These are phyloP conservation scores for Zoanthus solanderi DNA, from an alignment of 92 coral and sea anemone species.

Conservation along the genomic window DNA sequence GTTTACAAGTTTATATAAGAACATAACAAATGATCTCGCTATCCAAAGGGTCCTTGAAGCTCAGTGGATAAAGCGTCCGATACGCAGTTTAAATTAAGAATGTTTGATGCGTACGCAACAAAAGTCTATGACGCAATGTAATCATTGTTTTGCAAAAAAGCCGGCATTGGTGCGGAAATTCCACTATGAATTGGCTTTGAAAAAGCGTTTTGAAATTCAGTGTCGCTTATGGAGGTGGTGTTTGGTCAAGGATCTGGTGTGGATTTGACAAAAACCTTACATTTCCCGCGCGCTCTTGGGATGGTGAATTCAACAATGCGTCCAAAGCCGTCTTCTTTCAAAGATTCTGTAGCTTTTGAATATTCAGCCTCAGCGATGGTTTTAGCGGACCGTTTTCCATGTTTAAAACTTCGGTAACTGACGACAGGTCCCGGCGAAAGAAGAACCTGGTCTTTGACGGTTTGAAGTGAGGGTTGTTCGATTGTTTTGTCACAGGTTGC, in stretches of 20 bases:
- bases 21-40: too few species aligned
- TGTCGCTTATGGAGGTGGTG: slow-evolving; percentile 24
- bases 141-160: neutral
- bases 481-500: slow-evolving; percentile 30
- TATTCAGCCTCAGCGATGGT: slow-evolving; percentile 39
- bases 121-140: slow-evolving; percentile 9
- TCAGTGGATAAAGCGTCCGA: too few species aligned
- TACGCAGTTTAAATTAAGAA: slow-evolving; percentile 3
- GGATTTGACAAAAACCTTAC: slow-evolving; percentile 49
- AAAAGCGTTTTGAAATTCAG: slow-evolving; percentile 21
- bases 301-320: slow-evolving; percentile 35
- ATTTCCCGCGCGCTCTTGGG: slow-evolving; percentile 51
- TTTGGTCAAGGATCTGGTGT: slow-evolving; percentile 53
- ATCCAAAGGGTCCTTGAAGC: too few species aligned
- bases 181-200: slow-evolving; percentile 45
- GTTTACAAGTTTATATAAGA: too few species aligned
- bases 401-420: slow-evolving; percentile 20
- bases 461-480: slow-evolving; percentile 26
- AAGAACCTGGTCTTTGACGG: slow-evolving; percentile 17
- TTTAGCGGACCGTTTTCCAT: slow-evolving; percentile 14
- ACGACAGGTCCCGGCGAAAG: slow-evolving; percentile 31
- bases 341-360: neutral
- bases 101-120: slow-evolving; percentile 1
- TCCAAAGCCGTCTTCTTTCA: slow-evolving; percentile 47
- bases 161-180: slow-evolving; percentile 15